These are phyloP conservation scores for Otis tarda DNA, from an alignment of 2,113 vertebrate species.

Conservation along the genomic window DNA sequence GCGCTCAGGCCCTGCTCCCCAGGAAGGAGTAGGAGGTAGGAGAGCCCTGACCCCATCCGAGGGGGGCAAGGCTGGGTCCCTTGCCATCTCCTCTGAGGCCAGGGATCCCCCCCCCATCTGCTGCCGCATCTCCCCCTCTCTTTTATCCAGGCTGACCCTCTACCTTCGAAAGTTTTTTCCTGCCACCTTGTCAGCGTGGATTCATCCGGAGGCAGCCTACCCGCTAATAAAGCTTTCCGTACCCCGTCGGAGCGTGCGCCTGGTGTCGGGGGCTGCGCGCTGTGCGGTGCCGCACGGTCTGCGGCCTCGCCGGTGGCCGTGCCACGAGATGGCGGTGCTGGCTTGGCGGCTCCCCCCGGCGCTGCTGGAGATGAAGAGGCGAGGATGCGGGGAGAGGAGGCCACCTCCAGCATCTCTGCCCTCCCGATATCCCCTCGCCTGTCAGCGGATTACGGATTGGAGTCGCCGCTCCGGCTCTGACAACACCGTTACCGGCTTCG, in stretches of 20 bases:
- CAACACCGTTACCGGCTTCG: conserved; percentile 2
- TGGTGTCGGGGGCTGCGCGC: fast-evolving
- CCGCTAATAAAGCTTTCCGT: fast-evolving
- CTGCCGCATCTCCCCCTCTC: background rate
- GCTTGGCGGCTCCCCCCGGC: background rate
- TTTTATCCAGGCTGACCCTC: background rate
- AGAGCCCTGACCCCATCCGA: fast-evolving
- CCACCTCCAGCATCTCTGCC: background rate
- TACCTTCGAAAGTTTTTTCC: background rate
- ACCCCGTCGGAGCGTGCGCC: fast-evolving
- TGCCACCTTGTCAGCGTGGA: fast-evolving
- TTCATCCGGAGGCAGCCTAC: background rate
- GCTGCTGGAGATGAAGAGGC: fast-evolving
- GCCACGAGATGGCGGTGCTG: conserved; percentile 28
- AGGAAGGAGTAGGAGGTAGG: background rate
- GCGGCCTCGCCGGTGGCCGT: background rate
- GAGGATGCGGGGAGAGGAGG: background rate
- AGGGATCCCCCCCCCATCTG: background rate
- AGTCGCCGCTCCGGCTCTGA: background rate
- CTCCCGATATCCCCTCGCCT: no score
- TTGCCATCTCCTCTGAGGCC: background rate
- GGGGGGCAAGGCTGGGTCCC: background rate
- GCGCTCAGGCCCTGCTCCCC: background rate
- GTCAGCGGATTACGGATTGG: conserved; percentile 45
- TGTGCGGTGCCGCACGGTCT: background rate